These are phyloP conservation scores for Euschistus heros DNA, from an alignment of 1,140 invertebrate species.

Conservation along the genomic window DNA sequence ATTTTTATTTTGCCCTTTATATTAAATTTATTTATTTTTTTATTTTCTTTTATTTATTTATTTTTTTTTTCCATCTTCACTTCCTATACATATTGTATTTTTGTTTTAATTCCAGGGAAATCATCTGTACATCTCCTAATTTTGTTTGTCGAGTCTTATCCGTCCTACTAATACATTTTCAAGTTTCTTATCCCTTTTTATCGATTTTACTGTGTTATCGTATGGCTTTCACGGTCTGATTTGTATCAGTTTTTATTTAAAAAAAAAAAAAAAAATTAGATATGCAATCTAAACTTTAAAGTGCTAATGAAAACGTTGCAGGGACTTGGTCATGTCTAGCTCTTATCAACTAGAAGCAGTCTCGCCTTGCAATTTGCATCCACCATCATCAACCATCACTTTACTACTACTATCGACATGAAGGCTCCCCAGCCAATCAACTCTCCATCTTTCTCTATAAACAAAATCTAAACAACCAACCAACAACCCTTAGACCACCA, in stretches of 20 bases:
- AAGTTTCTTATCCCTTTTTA: not conserved
- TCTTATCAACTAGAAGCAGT: constrained; percentile 26
- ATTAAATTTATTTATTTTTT: too few relatives aligned
- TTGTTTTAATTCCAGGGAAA: constrained; percentile 13
- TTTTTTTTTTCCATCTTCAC: too few relatives aligned
- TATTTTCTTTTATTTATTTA: too few relatives aligned
- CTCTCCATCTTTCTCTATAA: constrained; percentile 24
- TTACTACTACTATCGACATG: constrained; percentile 24
- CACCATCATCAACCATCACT: constrained; percentile 25
- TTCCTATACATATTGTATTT: constrained; percentile 5
- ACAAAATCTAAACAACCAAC: constrained; percentile 25
- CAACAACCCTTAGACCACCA: constrained; percentile 26
- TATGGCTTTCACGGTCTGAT: too few relatives aligned
- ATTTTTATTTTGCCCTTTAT: too few relatives aligned
- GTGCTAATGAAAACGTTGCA: constrained; percentile 26
- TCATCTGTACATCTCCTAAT: constrained; percentile 8
- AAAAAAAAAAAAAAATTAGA: too few relatives aligned
- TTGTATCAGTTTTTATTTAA: too few relatives aligned
- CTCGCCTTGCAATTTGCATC: constrained; percentile 25
- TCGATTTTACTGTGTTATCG: too few relatives aligned
- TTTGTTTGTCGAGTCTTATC: constrained; percentile 8
- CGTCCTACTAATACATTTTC: not conserved
- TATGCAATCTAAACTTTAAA: constrained; percentile 21
- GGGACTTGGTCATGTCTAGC: constrained; percentile 26
- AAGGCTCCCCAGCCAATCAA: constrained; percentile 21